phyloP scores from a whole-genome alignment of 2,113 vertebrate species.

The Bubo bubo region DNA sequence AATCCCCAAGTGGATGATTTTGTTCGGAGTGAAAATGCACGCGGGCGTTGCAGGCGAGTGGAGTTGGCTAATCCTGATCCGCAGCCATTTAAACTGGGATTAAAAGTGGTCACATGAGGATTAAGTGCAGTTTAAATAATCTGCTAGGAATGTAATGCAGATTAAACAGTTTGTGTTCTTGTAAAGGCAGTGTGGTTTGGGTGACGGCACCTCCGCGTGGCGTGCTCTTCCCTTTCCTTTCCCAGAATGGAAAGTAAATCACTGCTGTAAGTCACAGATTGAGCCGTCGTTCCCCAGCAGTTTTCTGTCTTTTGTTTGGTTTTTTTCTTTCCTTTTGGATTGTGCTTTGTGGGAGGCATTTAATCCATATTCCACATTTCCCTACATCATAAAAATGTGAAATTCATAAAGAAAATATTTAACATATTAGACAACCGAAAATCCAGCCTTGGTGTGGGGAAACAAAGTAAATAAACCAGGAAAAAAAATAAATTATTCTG shows the following conservation, averaged over 20 bases:
- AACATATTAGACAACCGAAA: background rate
- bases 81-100: background rate
- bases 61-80: background rate
- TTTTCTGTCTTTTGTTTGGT: background rate
- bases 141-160: background rate
- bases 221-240: background rate
- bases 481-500: background rate
- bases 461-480: background rate
- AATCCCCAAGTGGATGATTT: background rate
- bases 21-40: background rate
- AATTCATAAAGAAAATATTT: background rate
- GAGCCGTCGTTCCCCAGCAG: background rate
- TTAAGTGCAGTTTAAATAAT: background rate
- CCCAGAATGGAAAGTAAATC: background rate
- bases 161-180: background rate
- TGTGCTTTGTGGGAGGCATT: background rate
- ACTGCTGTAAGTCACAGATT: background rate
- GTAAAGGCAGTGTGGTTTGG: background rate
- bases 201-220: background rate
- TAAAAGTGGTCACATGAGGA: background rate
- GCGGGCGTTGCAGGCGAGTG: background rate
- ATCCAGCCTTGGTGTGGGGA: background rate
- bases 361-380: background rate
- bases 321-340: background rate
- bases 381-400: background rate